Conservation (phyloP, 2,888 invertebrate species). For the Tortricodes alternella region DNA sequence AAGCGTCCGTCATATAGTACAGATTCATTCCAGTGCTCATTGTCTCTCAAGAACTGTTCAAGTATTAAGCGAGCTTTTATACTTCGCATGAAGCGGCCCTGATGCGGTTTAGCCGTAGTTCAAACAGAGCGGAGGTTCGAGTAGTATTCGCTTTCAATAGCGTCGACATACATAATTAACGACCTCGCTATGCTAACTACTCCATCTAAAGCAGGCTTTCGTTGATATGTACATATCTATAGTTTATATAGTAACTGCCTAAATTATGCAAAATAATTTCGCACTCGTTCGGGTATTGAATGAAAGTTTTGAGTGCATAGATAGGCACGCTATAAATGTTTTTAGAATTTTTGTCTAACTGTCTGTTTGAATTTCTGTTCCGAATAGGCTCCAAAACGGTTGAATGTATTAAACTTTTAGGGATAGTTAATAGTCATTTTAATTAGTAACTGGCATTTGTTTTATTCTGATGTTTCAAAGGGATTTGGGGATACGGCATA, state of each 20-base stretch:
- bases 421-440: too few species aligned
- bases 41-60: constrained; percentile 23
- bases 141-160: constrained; percentile 24
- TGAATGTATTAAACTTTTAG: too few species aligned
- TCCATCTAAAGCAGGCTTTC: background rate
- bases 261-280: background rate
- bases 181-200: constrained; percentile 21
- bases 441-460: too few species aligned
- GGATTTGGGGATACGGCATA: too few species aligned
- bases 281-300: too few species aligned
- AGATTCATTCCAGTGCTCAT: constrained; percentile 10
- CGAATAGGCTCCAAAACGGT: too few species aligned
- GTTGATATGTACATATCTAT: background rate
- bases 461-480: too few species aligned
- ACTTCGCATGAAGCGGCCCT: constrained; percentile 10
- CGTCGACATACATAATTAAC: constrained; percentile 27
- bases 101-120: constrained; percentile 23
- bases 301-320: too few species aligned
- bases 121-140: constrained; percentile 21
- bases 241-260: background rate
- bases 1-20: background rate
- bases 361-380: too few species aligned
- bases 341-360: too few species aligned
- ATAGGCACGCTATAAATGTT: too few species aligned
- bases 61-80: constrained; percentile 19